Evolutionary conservation across 1,140 invertebrate genomes (phyloP).

Genomic region (Spodoptera litura): DNA sequence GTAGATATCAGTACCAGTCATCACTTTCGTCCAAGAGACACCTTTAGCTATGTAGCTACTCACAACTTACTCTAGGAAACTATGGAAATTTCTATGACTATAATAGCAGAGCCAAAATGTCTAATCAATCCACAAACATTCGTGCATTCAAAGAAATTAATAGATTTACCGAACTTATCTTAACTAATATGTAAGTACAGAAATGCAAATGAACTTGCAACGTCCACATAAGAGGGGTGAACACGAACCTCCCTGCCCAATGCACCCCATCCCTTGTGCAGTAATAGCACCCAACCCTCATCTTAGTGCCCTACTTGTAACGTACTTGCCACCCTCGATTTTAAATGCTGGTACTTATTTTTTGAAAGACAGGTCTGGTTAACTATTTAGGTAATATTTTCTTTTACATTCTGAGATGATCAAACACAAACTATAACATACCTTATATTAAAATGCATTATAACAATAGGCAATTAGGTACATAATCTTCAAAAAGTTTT

Average conservation of each 20-base stretch:
- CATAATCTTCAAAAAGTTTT: too few species aligned
- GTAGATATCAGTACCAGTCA: too few species aligned
- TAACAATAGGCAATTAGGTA: too few species aligned
- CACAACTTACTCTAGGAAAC: too few species aligned
- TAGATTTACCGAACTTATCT: slow-evolving; percentile 18
- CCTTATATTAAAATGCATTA: too few species aligned
- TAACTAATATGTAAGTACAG: slow-evolving; percentile 53
- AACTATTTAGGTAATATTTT: too few species aligned
- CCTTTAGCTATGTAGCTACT: too few species aligned
- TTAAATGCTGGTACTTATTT: slow-evolving; percentile 29
- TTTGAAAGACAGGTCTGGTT: neutral
- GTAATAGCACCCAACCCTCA: slow-evolving; percentile 68
- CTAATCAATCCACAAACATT: neutral
- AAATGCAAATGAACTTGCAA: slow-evolving; percentile 79
- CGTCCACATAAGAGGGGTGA: slow-evolving; percentile 58
- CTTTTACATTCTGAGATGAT: too few species aligned
- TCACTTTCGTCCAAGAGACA: too few species aligned
- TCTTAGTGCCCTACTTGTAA: slow-evolving; percentile 61
- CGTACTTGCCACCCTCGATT: slow-evolving; percentile 59
- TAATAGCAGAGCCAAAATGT: neutral
- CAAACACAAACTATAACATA: too few species aligned
- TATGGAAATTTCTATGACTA: too few species aligned
- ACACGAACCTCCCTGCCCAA: slow-evolving; percentile 49
- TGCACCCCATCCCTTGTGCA: slow-evolving; percentile 67
- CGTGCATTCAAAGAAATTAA: slow-evolving; percentile 5